Conservation (phyloP, 2,113 vertebrate genomes). For the Tursiops truncatus region DNA sequence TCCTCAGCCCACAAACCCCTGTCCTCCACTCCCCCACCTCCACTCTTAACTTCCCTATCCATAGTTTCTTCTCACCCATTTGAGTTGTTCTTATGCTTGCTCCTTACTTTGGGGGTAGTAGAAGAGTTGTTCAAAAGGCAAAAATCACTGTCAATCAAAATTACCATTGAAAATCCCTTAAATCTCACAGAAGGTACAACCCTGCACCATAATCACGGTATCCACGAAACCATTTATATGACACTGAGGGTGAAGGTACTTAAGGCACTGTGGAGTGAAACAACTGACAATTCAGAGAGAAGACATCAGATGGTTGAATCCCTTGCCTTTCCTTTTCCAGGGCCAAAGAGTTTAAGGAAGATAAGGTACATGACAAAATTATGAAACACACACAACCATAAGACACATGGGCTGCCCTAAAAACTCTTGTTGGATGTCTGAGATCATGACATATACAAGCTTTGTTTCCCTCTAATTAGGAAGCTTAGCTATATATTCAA, state of each 20-base stretch:
- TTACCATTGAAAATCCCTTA: neutral
- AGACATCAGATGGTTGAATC: neutral
- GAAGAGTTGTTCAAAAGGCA: conserved; percentile 13
- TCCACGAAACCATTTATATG: neutral
- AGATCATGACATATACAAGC: neutral
- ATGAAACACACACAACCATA: neutral
- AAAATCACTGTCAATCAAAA: conserved; percentile 42
- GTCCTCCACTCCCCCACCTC: neutral
- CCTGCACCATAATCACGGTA: neutral
- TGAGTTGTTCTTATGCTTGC: neutral
- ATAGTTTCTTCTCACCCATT: neutral
- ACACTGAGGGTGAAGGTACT: neutral
- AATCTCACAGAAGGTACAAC: neutral
- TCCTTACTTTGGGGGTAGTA: neutral
- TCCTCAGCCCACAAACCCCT: neutral
- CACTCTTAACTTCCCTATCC: neutral
- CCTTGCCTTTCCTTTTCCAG: neutral
- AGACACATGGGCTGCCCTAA: neutral
- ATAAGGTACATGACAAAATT: conserved; percentile 10
- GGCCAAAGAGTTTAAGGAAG: conserved; percentile 4
- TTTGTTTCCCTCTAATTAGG: neutral
- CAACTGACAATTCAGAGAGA: neutral
- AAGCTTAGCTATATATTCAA: neutral
- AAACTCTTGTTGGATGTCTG: neutral
- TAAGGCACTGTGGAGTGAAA: neutral